Evolutionary conservation across 2,888 invertebrate genomes (phyloP).

Genomic region (Rotaria socialis): DNA sequence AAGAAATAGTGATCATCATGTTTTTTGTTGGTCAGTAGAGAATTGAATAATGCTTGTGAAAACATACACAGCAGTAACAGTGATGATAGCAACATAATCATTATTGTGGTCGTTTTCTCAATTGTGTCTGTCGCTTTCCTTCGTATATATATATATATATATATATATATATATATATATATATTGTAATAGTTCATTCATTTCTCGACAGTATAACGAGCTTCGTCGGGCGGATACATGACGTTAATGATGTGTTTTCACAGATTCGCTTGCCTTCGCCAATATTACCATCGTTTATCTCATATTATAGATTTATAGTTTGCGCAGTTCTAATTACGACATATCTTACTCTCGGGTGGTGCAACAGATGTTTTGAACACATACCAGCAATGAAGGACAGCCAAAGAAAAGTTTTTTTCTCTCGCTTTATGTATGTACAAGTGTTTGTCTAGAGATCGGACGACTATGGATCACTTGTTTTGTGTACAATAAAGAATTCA

Average conservation of each 20-base stretch:
- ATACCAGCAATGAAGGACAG: not conserved
- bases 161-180: not conserved
- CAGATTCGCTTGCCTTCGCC: constrained; percentile 5
- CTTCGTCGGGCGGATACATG: not conserved
- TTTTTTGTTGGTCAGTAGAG: not conserved
- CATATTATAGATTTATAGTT: constrained; percentile 9
- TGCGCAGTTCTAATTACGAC: constrained; percentile 7
- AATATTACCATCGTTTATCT: constrained; percentile 33
- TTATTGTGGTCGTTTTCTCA: not conserved
- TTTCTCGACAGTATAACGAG: constrained; percentile 17
- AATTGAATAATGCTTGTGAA: constrained; percentile 11
- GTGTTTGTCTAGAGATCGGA: not conserved
- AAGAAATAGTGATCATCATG: not conserved
- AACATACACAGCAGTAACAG: not conserved
- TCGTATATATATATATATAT: no score
- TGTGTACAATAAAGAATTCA: not conserved
- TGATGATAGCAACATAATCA: not conserved
- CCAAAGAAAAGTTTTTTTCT: not conserved
- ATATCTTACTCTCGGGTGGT: constrained; percentile 14
- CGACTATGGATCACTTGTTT: constrained; percentile 9
- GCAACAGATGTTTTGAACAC: constrained; percentile 18
- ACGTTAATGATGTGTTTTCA: constrained; percentile 38
- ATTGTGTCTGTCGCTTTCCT: not conserved
- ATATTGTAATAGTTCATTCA: not conserved
- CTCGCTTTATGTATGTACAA: not conserved